Percentiles rank a stretch among this genome's conserved stretches.
Evolutionary conservation across 2,113 vertebrate species (phyloP).

Genomic region (Brachypteracias leptosomus): DNA sequence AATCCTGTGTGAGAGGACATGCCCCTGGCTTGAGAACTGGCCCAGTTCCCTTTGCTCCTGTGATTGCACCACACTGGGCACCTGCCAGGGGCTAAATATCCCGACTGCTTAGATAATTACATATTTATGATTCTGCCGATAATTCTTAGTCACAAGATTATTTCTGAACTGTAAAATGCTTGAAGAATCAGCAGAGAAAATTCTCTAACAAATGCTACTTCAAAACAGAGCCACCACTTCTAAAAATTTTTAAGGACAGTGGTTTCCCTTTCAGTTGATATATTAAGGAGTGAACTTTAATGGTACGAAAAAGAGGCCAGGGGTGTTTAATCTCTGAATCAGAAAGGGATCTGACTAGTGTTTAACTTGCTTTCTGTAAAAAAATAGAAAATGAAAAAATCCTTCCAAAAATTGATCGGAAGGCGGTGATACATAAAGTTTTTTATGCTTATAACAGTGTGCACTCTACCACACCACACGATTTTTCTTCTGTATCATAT

Average conservation of each 20-base stretch:
- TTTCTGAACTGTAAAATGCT: slow-evolving; percentile 12
- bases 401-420: neutral
- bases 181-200: slow-evolving; percentile 8
- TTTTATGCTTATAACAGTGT: neutral
- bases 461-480: neutral
- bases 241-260: neutral
- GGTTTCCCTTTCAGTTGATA: neutral
- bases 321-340: neutral
- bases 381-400: neutral
- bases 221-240: neutral
- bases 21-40: neutral
- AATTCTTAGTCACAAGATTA: slow-evolving; percentile 45
- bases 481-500: neutral
- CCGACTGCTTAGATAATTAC: slow-evolving; percentile 9
- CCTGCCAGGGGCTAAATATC: slow-evolving; percentile 35
- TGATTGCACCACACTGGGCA: neutral
- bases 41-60: neutral
- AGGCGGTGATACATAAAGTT: neutral
- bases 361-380: neutral
- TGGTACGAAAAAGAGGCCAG: neutral
- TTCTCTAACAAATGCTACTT: neutral
- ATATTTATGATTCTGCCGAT: slow-evolving; percentile 53
- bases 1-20: neutral
- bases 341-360: neutral
- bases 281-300: neutral